A percentile compares a stretch with the other conserved stretches of the same genome.
Evolutionary conservation across 2,113 vertebrate species (phyloP).

Genomic region (Myrmecobius fasciatus): DNA sequence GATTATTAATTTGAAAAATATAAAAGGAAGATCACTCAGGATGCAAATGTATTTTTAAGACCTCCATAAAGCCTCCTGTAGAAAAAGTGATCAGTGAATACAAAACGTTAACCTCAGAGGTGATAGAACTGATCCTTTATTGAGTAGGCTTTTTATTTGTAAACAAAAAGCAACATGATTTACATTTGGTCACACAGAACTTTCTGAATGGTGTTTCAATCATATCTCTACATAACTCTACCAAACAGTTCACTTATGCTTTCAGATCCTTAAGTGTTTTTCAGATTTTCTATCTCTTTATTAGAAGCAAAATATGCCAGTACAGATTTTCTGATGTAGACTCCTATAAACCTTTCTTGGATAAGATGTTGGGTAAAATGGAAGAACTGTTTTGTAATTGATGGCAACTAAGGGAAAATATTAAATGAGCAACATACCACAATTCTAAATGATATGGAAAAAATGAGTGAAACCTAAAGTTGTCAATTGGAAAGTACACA

Average conservation of each 20-base stretch:
- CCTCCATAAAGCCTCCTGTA: conserved; percentile 32
- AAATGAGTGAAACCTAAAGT: background rate
- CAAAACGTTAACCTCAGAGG: conserved; percentile 23
- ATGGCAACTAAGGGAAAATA: background rate
- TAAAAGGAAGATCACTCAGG: background rate
- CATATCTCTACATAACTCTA: conserved; percentile 4
- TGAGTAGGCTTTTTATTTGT: background rate
- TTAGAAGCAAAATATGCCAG: background rate
- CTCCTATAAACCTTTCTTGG: background rate
- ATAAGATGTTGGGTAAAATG: background rate
- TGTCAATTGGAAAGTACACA: background rate
- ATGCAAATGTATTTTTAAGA: conserved; percentile 31
- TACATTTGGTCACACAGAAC: conserved; percentile 28
- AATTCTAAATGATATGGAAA: background rate
- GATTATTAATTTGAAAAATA: background rate
- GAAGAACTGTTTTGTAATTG: background rate
- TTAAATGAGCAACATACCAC: background rate
- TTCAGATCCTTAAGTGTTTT: conserved; percentile 6
- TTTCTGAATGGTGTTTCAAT: conserved; percentile 25
- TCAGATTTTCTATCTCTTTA: conserved; percentile 20
- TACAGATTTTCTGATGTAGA: background rate
- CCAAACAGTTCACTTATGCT: conserved; percentile 3
- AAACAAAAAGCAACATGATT: background rate
- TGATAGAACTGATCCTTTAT: background rate
- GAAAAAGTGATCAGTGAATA: conserved; percentile 3